Base-by-base conservation (phyloP, 2,113 vertebrate genomes). In the Himantopus leucocephalus region DNA sequence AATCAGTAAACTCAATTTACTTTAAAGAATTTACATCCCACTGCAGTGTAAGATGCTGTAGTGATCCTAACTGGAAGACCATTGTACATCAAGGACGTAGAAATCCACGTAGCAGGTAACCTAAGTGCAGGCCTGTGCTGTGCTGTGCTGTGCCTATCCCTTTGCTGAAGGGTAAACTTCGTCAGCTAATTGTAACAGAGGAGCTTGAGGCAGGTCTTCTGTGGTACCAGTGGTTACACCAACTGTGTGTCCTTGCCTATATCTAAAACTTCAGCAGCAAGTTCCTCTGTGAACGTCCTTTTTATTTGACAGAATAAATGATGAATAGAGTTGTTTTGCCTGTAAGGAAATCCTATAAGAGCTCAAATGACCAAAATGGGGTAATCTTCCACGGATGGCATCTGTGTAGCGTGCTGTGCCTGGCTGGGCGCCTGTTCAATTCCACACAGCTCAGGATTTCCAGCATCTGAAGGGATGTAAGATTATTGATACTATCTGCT, bases 231-330 rank as follows among this genome's bases (percentile, higher is more conserved):
- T 70, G 37, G 35, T 84, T 68, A 23, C 12, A 58, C 13, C 23
- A 59, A 47, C 59, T 67, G 19, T 1, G 0, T 48, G 45, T 37
- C 66, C 66, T 72, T 90, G 47, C 60, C 63, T 67, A 45, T 72
- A 60, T 81, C 35, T 92, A 15, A 75, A 83, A 52, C 47, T 72
- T 88, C 70, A 92, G 10, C 50, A 78, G 30, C 52, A 86, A 63
- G 7, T 68, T 89, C 14, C 43, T 18, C 17, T 22, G 21, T 74
- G 24, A 74, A 81, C 24, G 16, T 16, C 8, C 21, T 43, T 58
- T 81, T 62, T 27, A 53, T 78, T 73, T 84, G 58, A 60, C 19
- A 23, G 16, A 41, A 22, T 43, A 85, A 81, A 62, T 24, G 7
- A 66, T 35, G 8, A 41, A 16, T 58, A 22, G 50, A n/a, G 16